phyloP scores from a whole-genome alignment of 2,888 invertebrate species.

The Cactoblastis cactorum region DNA sequence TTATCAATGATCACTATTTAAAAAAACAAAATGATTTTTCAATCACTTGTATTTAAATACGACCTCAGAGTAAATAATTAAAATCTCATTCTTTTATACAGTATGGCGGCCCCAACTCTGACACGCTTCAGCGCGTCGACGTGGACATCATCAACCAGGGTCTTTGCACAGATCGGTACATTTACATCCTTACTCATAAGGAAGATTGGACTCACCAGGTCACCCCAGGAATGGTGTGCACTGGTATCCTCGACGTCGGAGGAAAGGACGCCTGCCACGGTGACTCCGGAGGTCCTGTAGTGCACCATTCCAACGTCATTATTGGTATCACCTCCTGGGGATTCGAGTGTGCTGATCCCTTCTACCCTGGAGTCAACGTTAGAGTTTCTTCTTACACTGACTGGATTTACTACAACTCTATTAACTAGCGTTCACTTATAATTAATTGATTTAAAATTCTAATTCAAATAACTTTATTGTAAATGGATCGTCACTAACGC shows the following conservation, averaged over 20 bases:
- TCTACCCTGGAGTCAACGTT: constrained; percentile 57
- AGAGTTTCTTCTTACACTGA: constrained; percentile 49
- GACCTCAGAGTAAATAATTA: too few relatives aligned
- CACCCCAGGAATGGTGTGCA: constrained; percentile 47
- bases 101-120: constrained; percentile 28
- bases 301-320: constrained; percentile 44
- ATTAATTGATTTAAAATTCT: too few relatives aligned
- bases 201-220: too few relatives aligned
- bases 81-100: constrained; percentile 15
- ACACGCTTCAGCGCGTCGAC: constrained; percentile 40
- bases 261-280: constrained; percentile 63
- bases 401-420: constrained; percentile 45
- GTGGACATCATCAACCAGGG: constrained; percentile 37
- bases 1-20: too few relatives aligned
- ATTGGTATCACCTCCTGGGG: constrained; percentile 74
- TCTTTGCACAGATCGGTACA: constrained; percentile 39
- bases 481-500: constrained; percentile 41
- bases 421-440: not conserved
- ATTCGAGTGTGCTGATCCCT: constrained; percentile 57
- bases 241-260: constrained; percentile 40
- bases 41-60: too few relatives aligned
- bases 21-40: too few relatives aligned
- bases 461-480: too few relatives aligned
- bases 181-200: too few relatives aligned
- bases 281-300: constrained; percentile 77